Base-by-base conservation (phyloP, 2,797 vertebrate species). In the Myripristis jacobus region DNA sequence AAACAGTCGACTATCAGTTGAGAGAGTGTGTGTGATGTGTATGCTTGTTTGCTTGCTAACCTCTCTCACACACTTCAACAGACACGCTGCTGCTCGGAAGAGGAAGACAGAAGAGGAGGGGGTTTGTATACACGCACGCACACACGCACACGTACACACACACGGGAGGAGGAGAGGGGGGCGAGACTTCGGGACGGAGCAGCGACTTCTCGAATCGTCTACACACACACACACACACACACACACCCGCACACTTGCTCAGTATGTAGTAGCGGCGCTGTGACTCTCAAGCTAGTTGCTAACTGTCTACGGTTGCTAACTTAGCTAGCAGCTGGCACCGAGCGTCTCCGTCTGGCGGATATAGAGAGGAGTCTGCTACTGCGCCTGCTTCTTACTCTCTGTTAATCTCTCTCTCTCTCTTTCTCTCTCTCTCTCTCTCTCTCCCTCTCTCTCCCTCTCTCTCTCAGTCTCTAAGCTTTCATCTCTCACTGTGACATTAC, bases 251-350 rank as follows among this genome's bases (percentile, higher is more conserved):
- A 21, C 41, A 18, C 65, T 19, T 25, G 24, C 59, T 79, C 75
- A 67, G 47, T 48, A 27, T 36, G 60, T 3, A 29, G 24, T 6
- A 13, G 75, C 57, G 34, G 50, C 51, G 74, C 79, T 64, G 44
- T 25, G 74, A 66, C 77, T 77, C 41, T 69, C 66, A 54, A 62
- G 87, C 88, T 91, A 86, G 75, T 70, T 58, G 88, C 90, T 91
- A 83, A 80, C 79, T 77, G 84, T 71, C 64, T 68, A 83, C 59
- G 21, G 44, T 2, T 13, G 88, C 89, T 89, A 91, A 88, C 44
- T 69, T 21, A 70, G 90, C 89, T 90, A 90, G 87, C 85, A 88
- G 88, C 83, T 86, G 86, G 78, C 73, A 54, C 77, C 74, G 79
- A 77, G 58, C 57, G 75, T 80, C 77, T 74, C 67, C 31, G 58